Evolutionary conservation across 2,888 invertebrate species (phyloP).

Genomic region (Microplitis deprimator): DNA sequence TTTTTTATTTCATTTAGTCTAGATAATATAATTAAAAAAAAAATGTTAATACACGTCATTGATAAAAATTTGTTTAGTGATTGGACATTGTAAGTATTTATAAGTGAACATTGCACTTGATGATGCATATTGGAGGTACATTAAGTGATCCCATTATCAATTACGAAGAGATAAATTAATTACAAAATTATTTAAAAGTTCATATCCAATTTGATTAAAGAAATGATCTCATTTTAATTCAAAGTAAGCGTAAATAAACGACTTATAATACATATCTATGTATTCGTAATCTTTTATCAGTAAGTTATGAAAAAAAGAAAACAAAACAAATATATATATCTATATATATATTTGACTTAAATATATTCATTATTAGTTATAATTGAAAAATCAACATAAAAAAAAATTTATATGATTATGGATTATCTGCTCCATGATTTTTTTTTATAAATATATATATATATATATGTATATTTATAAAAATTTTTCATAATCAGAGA

Average conservation of each 20-base stretch:
- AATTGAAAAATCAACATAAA: not conserved
- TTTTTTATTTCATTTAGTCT: too few relatives aligned
- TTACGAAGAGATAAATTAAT: constrained; percentile 10
- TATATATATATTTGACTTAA: not conserved
- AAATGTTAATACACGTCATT: too few relatives aligned
- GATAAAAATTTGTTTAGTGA: not conserved
- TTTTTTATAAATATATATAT: not conserved
- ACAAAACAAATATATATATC: not conserved
- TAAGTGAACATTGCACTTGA: constrained; percentile 10
- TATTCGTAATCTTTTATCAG: not conserved
- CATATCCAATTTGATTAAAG: not conserved
- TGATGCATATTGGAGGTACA: not conserved
- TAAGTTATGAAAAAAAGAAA: not conserved
- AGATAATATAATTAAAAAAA: too few relatives aligned
- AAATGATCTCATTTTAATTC: not conserved
- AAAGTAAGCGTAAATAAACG: not conserved
- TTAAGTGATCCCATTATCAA: not conserved
- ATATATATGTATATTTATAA: too few relatives aligned
- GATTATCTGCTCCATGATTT: not conserved
- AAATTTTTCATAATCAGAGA: too few relatives aligned
- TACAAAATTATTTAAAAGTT: not conserved
- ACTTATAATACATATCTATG: not conserved
- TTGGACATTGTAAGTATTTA: not conserved
- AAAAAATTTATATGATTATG: not conserved
- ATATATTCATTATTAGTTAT: not conserved